These are phyloP conservation scores for Himalopsyche tibetana DNA, from an alignment of 2,888 invertebrate genomes.

Conservation along the genomic window DNA sequence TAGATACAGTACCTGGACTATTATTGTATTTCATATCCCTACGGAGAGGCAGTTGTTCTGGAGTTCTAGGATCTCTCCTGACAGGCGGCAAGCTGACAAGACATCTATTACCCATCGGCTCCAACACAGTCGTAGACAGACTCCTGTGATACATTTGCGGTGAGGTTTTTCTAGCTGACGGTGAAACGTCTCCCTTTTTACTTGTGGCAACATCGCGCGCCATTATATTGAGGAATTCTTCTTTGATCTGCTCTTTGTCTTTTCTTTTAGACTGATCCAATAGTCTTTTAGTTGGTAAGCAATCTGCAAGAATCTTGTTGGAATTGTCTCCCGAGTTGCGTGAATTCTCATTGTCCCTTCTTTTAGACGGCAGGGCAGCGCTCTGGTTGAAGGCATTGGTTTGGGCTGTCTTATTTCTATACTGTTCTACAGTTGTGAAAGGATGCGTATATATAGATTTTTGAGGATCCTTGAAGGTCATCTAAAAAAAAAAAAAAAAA, in stretches of 20 bases:
- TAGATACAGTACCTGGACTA: constrained; percentile 56
- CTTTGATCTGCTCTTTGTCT: constrained; percentile 68
- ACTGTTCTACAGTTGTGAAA: constrained; percentile 53
- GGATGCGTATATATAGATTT: constrained; percentile 54
- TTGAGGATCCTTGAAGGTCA: constrained; percentile 52
- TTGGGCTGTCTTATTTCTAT: constrained; percentile 53
- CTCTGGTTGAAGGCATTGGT: constrained; percentile 45
- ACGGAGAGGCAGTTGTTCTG: constrained; percentile 55
- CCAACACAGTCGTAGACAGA: constrained; percentile 72
- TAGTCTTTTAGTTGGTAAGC: constrained; percentile 66
- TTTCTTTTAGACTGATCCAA: constrained; percentile 69
- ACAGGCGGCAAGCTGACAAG: constrained; percentile 77
- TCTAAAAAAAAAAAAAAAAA: constrained; percentile 22
- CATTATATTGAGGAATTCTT: constrained; percentile 66
- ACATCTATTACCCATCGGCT: constrained; percentile 69
- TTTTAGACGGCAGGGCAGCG: constrained; percentile 48
- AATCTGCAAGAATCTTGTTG: constrained; percentile 56
- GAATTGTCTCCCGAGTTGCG: constrained; percentile 53
- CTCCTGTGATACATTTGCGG: constrained; percentile 75
- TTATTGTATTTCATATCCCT: constrained; percentile 56
- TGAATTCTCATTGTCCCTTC: constrained; percentile 57
- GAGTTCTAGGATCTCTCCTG: constrained; percentile 71
- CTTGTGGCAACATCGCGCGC: constrained; percentile 66
- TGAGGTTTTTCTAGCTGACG: constrained; percentile 67
- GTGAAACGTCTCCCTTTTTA: constrained; percentile 68